Percentiles rank a stretch among this genome's conserved stretches.
Evolutionary conservation across 2,888 invertebrate species (phyloP).

Genomic region (Drosophila setosimentum): DNA sequence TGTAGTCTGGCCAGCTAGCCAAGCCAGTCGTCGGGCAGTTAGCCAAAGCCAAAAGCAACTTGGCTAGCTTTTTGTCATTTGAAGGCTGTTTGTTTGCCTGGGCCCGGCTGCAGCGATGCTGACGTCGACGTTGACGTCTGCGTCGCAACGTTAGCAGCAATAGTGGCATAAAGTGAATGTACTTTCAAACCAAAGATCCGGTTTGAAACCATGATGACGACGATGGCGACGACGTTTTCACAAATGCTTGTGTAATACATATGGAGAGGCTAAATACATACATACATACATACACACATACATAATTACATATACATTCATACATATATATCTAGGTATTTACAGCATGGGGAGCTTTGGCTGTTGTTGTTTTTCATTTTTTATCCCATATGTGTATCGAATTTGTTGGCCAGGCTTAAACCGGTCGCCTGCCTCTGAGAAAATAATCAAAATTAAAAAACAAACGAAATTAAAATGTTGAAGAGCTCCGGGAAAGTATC

Average conservation of each 20-base stretch:
- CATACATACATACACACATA: constrained; percentile 5
- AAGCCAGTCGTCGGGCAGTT: constrained; percentile 24
- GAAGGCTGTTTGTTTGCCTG: constrained; percentile 68
- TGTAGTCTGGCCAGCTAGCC: constrained; percentile 29
- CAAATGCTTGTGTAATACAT: constrained; percentile 79
- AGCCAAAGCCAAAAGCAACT: constrained; percentile 34
- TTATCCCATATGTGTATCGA: constrained; percentile 56
- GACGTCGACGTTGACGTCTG: constrained; percentile 30
- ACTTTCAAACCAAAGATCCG: constrained; percentile 83
- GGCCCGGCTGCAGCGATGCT: constrained; percentile 58
- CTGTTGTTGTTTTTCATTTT: constrained; percentile 37
- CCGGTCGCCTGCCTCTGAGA: constrained; percentile 56
- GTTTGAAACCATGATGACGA: constrained; percentile 75
- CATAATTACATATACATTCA: constrained; percentile 7
- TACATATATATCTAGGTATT: constrained; percentile 2
- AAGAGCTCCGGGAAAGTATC: constrained; percentile 51
- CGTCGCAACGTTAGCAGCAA: constrained; percentile 28
- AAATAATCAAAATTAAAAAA: constrained; percentile 22
- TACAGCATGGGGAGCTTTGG: constrained; percentile 46
- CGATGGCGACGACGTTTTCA: constrained; percentile 71
- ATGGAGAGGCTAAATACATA: constrained; percentile 44
- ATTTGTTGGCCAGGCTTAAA: constrained; percentile 61
- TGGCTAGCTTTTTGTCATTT: constrained; percentile 70
- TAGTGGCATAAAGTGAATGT: constrained; percentile 82
- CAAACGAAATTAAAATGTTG: constrained; percentile 22